Base-by-base conservation (phyloP, 2,113 vertebrate species). In the Seriola dumerili region DNA sequence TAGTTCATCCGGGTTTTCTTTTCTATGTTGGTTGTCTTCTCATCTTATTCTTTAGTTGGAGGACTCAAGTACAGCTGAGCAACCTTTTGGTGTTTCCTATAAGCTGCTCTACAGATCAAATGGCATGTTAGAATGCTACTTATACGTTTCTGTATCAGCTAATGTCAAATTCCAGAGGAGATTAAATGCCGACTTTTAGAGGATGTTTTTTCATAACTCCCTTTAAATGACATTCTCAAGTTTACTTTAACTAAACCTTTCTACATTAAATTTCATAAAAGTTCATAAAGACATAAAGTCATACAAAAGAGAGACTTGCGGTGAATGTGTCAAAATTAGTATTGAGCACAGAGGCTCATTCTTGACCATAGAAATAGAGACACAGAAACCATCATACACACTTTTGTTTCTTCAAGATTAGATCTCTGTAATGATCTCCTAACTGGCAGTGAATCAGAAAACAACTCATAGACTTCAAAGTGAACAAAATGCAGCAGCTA, bases 1-100 rank as follows among this genome's bases (percentile, higher is more conserved):
- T 58, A 48, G 50, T 83, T 71, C 38, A 50, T 11, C 58, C n/a
- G 8, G 11, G 25, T 36, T 70, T 63, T 64, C 40, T 76, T 83
- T 76, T 38, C 48, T 7, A 36, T 46, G 34, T 46, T 40, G 57
- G 58, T 25, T 82, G 64, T 61, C 64, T 70, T 46, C 36, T 82
- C 46, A 16, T 38, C 12, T 52, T 36, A 63, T 34, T 62, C 19
- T 38, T 38, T 8, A 69, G 29, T 52, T 8, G 34, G 44, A 62
- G 55, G 44, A 68, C 12, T 58, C 13, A 23, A 44, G 23, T n/a
- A 29, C 9, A 21, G 12, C 16, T 54, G 12, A 17, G 50, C 29
- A 17, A 12, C 55, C 23, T 13, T 29, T 61, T 40, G 21, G 21
- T 58, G 23, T 61, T 78, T 52, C 5, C 65, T 40, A 42, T 21